Conservation (phyloP, 2,113 vertebrate species). For the Colistium nudipinnis region DNA sequence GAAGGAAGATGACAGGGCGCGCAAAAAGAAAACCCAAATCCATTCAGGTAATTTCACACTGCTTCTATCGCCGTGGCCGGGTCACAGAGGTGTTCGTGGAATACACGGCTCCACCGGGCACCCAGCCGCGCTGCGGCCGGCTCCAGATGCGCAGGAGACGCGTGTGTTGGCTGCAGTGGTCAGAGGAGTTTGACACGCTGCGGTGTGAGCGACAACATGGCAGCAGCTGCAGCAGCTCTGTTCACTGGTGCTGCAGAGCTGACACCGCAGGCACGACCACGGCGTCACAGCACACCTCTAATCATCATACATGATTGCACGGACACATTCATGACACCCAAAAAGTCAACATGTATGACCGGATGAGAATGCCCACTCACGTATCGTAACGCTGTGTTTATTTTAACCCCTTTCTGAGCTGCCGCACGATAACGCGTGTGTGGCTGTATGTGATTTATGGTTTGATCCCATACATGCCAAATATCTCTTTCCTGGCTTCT, state of each 20-base stretch:
- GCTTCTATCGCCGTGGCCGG: neutral
- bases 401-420: no score
- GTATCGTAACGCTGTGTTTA: no score
- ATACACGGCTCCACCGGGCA: fast-evolving
- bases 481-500: no score
- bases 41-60: conserved; percentile 65
- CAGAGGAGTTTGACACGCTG: conserved; percentile 31
- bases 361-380: no score
- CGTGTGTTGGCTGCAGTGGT: neutral
- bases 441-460: no score
- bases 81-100: neutral
- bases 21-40: conserved; percentile 80
- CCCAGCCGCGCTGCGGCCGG: no score
- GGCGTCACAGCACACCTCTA: neutral
- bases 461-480: no score
- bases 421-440: no score
- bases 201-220: conserved; percentile 66
- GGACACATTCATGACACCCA: no score
- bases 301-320: no score
- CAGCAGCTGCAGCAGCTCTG: conserved; percentile 44
- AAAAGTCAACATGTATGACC: no score
- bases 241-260: neutral
- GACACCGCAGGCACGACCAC: neutral
- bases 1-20: conserved; percentile 79
- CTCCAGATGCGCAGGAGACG: neutral